Evolutionary conservation across 2,888 invertebrate genomes (phyloP).

Genomic region (Rhorus exstirpatorius): DNA sequence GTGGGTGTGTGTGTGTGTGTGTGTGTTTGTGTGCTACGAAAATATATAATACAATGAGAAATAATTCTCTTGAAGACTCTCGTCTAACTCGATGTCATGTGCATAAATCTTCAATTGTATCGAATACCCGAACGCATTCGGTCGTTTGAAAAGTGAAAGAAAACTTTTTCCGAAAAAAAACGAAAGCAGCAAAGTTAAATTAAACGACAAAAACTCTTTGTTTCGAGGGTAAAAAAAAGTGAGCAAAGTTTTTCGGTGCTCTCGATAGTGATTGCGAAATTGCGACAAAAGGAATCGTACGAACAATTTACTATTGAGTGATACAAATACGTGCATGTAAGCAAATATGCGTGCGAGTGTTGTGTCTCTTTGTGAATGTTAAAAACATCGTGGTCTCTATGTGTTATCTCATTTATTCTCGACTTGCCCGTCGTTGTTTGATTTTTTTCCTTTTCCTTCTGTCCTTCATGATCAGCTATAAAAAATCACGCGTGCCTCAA

Average conservation of each 20-base stretch:
- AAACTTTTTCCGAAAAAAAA: no score
- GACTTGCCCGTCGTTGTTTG: slow-evolving; percentile 10
- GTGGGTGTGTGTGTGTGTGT: no score
- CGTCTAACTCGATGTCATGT: no score
- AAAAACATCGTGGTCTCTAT: slow-evolving; percentile 19
- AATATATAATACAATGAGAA: no score
- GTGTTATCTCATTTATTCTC: slow-evolving; percentile 13
- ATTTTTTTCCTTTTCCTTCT: background rate
- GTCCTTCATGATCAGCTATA: background rate
- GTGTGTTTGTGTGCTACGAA: no score
- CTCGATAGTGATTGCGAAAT: slow-evolving; percentile 11
- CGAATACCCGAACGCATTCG: no score
- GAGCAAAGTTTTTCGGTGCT: slow-evolving; percentile 5
- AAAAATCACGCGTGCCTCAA: slow-evolving; percentile 27
- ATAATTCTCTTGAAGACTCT: no score
- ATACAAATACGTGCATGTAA: slow-evolving; percentile 1
- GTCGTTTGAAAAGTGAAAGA: no score
- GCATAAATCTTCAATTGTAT: no score
- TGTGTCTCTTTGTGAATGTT: background rate
- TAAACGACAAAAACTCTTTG: background rate
- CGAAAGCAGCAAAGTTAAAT: no score
- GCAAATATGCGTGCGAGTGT: slow-evolving; percentile 3
- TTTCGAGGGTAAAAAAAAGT: background rate
- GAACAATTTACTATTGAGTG: slow-evolving; percentile 9
- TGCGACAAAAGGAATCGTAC: slow-evolving; percentile 6